Percentiles rank a stretch among this genome's conserved stretches.
phyloP scores from a whole-genome alignment of 1,140 invertebrate species.

The Drosophila cardini region DNA sequence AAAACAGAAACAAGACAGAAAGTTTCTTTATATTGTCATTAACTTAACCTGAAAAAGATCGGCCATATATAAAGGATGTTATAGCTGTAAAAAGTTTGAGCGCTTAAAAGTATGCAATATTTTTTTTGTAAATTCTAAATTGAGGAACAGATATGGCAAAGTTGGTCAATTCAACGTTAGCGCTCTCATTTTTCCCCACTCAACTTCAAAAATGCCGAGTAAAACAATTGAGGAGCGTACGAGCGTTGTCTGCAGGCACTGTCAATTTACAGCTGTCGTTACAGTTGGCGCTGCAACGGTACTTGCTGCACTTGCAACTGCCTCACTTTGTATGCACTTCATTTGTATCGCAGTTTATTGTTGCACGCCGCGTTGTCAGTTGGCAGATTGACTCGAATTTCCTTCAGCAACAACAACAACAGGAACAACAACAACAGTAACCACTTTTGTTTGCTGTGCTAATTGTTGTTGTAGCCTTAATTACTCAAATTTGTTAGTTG shows the following conservation, averaged over 20 bases:
- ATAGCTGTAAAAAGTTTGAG: too few relatives aligned
- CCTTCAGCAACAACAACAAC: conserved; percentile 8
- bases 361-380: conserved; percentile 25
- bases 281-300: neutral
- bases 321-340: conserved; percentile 40
- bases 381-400: conserved; percentile 21
- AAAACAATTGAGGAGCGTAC: conserved; percentile 23
- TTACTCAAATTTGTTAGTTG: conserved; percentile 9
- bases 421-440: neutral
- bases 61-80: too few relatives aligned
- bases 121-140: too few relatives aligned
- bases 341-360: conserved; percentile 36
- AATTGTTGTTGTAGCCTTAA: conserved; percentile 1
- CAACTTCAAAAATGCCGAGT: neutral
- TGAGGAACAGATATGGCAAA: too few relatives aligned
- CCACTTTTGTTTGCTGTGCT: neutral
- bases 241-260: conserved; percentile 5
- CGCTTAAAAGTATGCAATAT: too few relatives aligned
- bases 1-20: too few relatives aligned
- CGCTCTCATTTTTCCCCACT: neutral
- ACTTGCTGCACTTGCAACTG: conserved; percentile 28
- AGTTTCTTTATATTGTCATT: too few relatives aligned
- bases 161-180: too few relatives aligned
- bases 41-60: too few relatives aligned
- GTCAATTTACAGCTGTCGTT: conserved; percentile 14